Conservation (phyloP, 2,888 invertebrate genomes). For the Pseudolycoriella hygida region DNA sequence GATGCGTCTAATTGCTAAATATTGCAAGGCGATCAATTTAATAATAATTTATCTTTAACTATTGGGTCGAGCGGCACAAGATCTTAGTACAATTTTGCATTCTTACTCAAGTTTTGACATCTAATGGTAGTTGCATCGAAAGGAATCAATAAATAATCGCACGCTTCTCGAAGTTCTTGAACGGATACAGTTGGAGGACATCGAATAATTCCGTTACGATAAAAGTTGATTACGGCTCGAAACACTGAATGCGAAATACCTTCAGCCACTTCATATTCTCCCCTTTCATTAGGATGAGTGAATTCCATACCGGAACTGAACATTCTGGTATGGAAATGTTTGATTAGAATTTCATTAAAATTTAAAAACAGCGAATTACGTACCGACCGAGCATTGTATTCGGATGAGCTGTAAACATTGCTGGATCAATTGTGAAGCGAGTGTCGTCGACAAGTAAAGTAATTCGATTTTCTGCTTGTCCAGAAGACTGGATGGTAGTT, state of each 20-base stretch:
- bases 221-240: slow-evolving; percentile 86
- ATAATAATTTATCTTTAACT: no score
- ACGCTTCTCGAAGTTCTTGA: slow-evolving; percentile 92
- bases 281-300: slow-evolving; percentile 85
- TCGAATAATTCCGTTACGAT: slow-evolving; percentile 74
- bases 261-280: slow-evolving; percentile 94
- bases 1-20: no score
- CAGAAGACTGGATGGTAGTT: slow-evolving; percentile 51
- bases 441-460: slow-evolving; percentile 95
- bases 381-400: slow-evolving; percentile 99
- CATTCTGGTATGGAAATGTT: no score
- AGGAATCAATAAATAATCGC: slow-evolving; percentile 94
- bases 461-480: slow-evolving; percentile 61
- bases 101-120: slow-evolving; percentile 85
- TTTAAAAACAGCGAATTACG: no score
- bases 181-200: slow-evolving; percentile 94
- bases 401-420: slow-evolving; percentile 83
- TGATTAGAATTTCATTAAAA: no score
- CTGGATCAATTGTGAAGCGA: slow-evolving; percentile 82
- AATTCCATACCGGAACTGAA: slow-evolving; percentile 85
- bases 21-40: no score
- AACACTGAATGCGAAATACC: slow-evolving; percentile 93
- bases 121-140: slow-evolving; percentile 92
- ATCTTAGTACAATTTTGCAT: neutral
- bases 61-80: no score